phyloP scores from a whole-genome alignment of 2,888 invertebrate genomes.

The Nezara viridula region DNA sequence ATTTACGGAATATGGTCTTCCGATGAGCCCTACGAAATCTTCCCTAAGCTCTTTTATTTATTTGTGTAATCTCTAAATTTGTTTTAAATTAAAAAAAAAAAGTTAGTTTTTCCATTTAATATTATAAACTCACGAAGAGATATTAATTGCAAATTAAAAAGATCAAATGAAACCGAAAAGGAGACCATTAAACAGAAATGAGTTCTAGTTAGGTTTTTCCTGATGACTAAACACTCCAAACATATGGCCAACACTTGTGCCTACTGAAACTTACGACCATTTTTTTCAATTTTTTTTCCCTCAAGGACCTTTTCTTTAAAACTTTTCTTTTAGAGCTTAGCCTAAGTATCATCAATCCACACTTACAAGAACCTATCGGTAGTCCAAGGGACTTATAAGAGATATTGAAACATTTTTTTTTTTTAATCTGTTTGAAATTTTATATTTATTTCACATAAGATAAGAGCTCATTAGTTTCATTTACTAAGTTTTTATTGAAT shows the following conservation, averaged over 20 bases:
- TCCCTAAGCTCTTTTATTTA: too few relatives aligned
- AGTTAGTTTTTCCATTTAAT: too few relatives aligned
- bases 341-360: neutral
- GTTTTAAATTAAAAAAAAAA: too few relatives aligned
- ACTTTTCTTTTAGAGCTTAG: neutral
- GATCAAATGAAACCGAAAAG: neutral
- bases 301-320: neutral
- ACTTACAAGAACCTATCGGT: neutral
- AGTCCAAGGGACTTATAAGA: neutral
- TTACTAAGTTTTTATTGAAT: too few relatives aligned
- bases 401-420: fast-evolving
- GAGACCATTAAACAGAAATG: neutral
- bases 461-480: too few relatives aligned
- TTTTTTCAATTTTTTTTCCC: neutral
- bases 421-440: too few relatives aligned
- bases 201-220: neutral
- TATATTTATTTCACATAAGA: too few relatives aligned
- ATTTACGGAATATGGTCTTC: too few relatives aligned
- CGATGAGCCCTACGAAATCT: too few relatives aligned
- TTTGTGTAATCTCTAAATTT: too few relatives aligned
- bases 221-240: constrained; percentile 1
- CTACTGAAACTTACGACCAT: neutral
- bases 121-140: neutral
- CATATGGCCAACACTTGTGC: constrained; percentile 38
- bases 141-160: neutral